These are phyloP conservation scores for Heliconius charithonia DNA, from an alignment of 2,888 invertebrate genomes.

Conservation along the genomic window DNA sequence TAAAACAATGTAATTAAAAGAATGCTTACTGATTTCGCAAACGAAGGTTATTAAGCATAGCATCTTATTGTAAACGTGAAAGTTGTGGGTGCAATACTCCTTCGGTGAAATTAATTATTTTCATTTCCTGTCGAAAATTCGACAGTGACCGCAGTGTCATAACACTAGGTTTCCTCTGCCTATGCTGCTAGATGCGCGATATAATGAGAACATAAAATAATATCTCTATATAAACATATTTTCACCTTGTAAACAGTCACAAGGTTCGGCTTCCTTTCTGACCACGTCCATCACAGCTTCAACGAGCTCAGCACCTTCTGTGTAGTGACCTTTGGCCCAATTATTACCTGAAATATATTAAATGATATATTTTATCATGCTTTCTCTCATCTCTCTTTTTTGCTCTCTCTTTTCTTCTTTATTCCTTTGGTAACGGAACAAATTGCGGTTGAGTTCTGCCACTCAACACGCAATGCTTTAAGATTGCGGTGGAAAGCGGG, in stretches of 20 bases:
- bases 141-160: not conserved
- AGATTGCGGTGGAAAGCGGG: no score
- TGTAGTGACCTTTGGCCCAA: slow-evolving; percentile 95
- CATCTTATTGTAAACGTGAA: no score
- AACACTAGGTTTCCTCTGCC: not conserved
- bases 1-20: not conserved
- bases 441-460: no score
- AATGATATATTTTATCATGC: not conserved
- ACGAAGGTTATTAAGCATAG: no score
- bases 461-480: not conserved
- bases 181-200: not conserved
- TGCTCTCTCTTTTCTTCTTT: no score
- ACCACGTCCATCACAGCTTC: slow-evolving; percentile 89
- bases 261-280: slow-evolving; percentile 88
- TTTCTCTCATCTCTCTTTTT: no score
- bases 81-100: no score
- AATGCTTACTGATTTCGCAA: no score
- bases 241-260: slow-evolving; percentile 88
- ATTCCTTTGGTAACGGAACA: no score
- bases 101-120: no score
- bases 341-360: slow-evolving; percentile 87
- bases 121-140: not conserved
- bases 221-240: not conserved
- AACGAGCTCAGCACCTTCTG: slow-evolving; percentile 90
- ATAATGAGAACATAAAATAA: not conserved